Evolutionary conservation across 1,140 invertebrate species (phyloP).

Genomic region (Listronotus oregonensis): DNA sequence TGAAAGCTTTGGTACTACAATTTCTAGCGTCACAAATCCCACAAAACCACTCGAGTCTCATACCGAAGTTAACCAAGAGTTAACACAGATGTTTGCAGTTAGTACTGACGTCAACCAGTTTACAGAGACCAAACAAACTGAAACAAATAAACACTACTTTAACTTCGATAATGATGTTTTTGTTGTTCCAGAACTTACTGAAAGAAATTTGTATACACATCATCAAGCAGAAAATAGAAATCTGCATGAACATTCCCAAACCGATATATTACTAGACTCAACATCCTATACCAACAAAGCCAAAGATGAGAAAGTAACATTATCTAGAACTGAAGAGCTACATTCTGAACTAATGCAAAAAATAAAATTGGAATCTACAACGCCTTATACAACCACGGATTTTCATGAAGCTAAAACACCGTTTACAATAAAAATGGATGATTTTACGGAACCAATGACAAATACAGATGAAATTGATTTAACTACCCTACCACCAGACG

Average conservation of each 20-base stretch:
- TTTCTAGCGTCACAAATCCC: not conserved
- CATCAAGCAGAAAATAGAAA: too few species aligned
- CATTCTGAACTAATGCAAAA: too few species aligned
- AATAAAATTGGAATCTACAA: slow-evolving; percentile 1
- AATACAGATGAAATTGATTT: not conserved
- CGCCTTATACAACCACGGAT: not conserved
- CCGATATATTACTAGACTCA: too few species aligned
- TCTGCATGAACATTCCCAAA: too few species aligned
- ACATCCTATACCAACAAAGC: not conserved
- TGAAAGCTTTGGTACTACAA: slow-evolving; percentile 24
- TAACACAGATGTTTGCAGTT: slow-evolving; percentile 5
- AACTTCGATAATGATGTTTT: slow-evolving; percentile 18
- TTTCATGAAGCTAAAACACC: slow-evolving; percentile 7
- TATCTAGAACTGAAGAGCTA: too few species aligned
- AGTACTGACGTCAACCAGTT: not conserved
- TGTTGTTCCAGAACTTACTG: slow-evolving; percentile 16
- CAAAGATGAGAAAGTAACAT: not conserved
- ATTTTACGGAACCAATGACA: not conserved
- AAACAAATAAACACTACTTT: not conserved
- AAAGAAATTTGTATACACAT: not conserved
- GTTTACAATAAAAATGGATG: not conserved
- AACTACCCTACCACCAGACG: slow-evolving; percentile 12
- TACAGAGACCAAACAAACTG: not conserved
- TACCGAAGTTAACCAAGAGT: not conserved
- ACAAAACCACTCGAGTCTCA: not conserved